Evolutionary conservation across 2,888 invertebrate genomes (phyloP).

Genomic region (Leucophenga montana): DNA sequence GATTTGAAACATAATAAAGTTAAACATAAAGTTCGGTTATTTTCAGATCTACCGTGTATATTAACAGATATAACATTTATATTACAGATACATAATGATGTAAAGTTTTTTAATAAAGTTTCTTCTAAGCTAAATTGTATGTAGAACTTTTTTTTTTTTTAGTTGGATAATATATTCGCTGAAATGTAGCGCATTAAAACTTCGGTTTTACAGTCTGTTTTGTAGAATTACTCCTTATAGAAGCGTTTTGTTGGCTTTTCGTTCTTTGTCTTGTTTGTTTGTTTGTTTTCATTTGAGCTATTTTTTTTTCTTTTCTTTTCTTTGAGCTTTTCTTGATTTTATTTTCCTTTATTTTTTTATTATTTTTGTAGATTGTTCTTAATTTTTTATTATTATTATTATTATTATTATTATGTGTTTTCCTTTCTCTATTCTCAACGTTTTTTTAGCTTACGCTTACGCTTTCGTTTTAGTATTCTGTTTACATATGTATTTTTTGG

Average conservation of each 20-base stretch:
- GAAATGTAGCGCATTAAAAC: background rate
- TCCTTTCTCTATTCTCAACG: conserved; percentile 8
- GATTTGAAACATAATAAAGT: too few species aligned
- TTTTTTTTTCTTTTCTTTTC: conserved; percentile 8
- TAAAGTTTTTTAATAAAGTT: too few species aligned
- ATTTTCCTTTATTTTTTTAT: conserved; percentile 15
- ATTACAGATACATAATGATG: too few species aligned
- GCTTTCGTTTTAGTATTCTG: background rate
- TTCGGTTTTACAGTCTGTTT: background rate
- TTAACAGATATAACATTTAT: too few species aligned
- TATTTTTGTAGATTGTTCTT: conserved; percentile 13
- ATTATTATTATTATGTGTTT: conserved; percentile 30
- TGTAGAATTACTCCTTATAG: too few species aligned
- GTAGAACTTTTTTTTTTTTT: too few species aligned
- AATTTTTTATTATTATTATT: conserved; percentile 32
- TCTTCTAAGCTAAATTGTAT: too few species aligned
- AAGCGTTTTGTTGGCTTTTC: conserved; percentile 53
- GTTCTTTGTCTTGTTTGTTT: conserved; percentile 51
- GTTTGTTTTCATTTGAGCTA: conserved; percentile 31
- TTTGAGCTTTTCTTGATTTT: conserved; percentile 10
- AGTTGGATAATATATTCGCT: too few species aligned
- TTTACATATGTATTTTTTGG: background rate
- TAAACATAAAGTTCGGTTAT: too few species aligned
- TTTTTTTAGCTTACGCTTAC: conserved; percentile 26
- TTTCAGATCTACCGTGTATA: too few species aligned